Evolutionary conservation across 1,140 invertebrate genomes (phyloP).

Genomic region (Drosophila lowei): DNA sequence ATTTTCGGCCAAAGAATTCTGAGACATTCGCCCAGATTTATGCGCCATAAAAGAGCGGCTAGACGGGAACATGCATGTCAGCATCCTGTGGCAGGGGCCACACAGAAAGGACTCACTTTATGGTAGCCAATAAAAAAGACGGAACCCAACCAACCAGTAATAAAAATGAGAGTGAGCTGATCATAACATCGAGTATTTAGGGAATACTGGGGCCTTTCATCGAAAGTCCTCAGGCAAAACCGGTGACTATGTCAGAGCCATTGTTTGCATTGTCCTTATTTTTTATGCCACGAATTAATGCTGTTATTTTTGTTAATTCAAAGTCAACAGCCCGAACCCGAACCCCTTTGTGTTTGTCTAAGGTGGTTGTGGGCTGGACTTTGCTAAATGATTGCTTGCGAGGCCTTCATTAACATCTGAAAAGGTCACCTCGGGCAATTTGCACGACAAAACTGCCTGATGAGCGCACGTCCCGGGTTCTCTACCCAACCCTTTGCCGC

Average conservation of each 20-base stretch:
- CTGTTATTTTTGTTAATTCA: slow-evolving; percentile 70
- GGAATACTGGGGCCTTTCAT: slow-evolving; percentile 12
- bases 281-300: slow-evolving; percentile 31
- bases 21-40: slow-evolving; percentile 66
- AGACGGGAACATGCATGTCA: slow-evolving; percentile 42
- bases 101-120: slow-evolving; percentile 42
- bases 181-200: slow-evolving; percentile 17
- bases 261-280: slow-evolving; percentile 36
- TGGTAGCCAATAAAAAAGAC: slow-evolving; percentile 54
- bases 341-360: slow-evolving; percentile 49
- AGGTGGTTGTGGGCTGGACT: slow-evolving; percentile 58
- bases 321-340: slow-evolving; percentile 58
- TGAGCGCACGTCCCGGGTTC: neutral
- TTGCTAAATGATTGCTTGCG: slow-evolving; percentile 57
- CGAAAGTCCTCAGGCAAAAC: slow-evolving; percentile 17
- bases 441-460: slow-evolving; percentile 1
- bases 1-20: slow-evolving; percentile 51
- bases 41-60: slow-evolving; percentile 65
- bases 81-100: slow-evolving; percentile 4
- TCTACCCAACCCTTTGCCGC: neutral
- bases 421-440: slow-evolving; percentile 13
- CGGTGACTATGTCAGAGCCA: slow-evolving; percentile 9
- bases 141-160: slow-evolving; percentile 17
- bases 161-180: slow-evolving; percentile 12
- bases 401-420: slow-evolving; percentile 59